Conservation (phyloP, 2,888 invertebrate genomes). For the Melolontha melolontha region DNA sequence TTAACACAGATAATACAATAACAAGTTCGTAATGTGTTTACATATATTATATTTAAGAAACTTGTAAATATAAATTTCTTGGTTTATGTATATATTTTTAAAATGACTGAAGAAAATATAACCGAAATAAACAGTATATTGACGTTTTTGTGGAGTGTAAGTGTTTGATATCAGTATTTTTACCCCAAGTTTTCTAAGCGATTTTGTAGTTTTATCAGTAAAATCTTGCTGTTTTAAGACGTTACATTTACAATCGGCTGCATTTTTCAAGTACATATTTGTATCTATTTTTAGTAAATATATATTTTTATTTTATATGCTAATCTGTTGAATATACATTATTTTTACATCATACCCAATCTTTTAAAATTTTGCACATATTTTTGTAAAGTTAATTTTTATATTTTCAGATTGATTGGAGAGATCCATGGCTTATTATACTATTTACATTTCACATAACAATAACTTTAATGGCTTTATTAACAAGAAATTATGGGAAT, state of each 20-base stretch:
- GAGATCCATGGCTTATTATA: constrained; percentile 87
- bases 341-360: background rate
- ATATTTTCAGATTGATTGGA: constrained; percentile 85
- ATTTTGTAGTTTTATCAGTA: constrained; percentile 9
- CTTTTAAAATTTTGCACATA: background rate
- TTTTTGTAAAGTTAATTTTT: constrained; percentile 6
- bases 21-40: no score
- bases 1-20: no score
- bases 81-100: background rate
- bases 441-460: constrained; percentile 81
- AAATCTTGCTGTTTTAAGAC: background rate
- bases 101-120: constrained; percentile 72
- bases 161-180: constrained; percentile 59
- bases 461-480: constrained; percentile 81
- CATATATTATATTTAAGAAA: no score
- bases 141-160: constrained; percentile 83
- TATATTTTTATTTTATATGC: no score
- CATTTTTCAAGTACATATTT: background rate
- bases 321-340: background rate
- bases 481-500: constrained; percentile 87
- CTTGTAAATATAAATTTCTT: no score
- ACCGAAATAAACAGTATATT: constrained; percentile 80
- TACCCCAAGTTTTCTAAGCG: background rate
- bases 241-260: background rate
- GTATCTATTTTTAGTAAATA: background rate